phyloP scores from a whole-genome alignment of 2,888 invertebrate species.

The Ischnus inquisitorius region DNA sequence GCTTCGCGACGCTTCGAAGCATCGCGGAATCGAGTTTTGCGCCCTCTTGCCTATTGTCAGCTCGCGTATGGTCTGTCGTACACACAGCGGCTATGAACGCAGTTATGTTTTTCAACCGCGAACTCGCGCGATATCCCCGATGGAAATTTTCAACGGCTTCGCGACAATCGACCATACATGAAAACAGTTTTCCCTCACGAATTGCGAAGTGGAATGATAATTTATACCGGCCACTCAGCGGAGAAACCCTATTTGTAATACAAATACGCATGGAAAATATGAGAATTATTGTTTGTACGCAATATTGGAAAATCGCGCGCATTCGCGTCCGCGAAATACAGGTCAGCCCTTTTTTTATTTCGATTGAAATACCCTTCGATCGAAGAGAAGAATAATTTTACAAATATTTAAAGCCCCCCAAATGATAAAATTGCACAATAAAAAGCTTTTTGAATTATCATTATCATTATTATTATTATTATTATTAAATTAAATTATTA shows the following conservation, averaged over 20 bases:
- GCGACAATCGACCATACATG: not conserved
- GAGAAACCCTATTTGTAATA: not conserved
- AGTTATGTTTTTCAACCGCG: not conserved
- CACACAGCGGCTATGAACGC: not conserved
- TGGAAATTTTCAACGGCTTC: not conserved
- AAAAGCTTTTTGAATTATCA: too few species aligned
- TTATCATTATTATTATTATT: too few species aligned
- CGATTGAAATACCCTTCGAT: too few species aligned
- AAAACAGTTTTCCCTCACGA: not conserved
- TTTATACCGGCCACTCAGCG: not conserved
- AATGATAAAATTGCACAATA: too few species aligned
- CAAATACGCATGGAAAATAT: not conserved
- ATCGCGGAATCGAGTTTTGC: slow-evolving; percentile 25
- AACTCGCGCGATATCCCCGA: not conserved
- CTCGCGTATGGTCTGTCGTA: slow-evolving; percentile 1
- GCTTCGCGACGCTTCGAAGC: slow-evolving; percentile 35
- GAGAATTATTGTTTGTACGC: not conserved
- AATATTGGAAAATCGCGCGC: not conserved
- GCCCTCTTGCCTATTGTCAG: slow-evolving; percentile 22
- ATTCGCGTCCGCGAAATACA: not conserved
- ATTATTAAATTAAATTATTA: too few species aligned
- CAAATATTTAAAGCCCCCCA: too few species aligned
- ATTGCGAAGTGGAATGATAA: not conserved
- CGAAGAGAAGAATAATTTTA: too few species aligned
- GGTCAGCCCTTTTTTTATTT: not conserved